Evolutionary conservation across 2,797 vertebrate genomes (phyloP).

Genomic region (Platyrinchus mystaceus): DNA sequence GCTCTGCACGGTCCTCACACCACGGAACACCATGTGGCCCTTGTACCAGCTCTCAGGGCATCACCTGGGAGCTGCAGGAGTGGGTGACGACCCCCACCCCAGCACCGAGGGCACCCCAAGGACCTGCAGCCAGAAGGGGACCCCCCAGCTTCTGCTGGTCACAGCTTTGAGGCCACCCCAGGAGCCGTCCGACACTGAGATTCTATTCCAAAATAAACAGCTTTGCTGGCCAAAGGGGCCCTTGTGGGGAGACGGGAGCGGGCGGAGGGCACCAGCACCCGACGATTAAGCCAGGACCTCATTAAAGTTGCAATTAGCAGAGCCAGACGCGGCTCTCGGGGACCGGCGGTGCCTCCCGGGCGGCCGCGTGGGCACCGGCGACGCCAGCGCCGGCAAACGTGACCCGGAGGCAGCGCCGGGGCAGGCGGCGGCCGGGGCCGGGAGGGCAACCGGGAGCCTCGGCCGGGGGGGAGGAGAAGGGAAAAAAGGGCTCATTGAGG

Average conservation of each 20-base stretch:
- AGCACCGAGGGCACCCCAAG: not conserved
- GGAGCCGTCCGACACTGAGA: not conserved
- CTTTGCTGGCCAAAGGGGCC: not conserved
- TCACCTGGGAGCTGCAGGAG: accelerated
- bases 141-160: not conserved
- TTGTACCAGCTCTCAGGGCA: not conserved
- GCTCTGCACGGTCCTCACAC: accelerated
- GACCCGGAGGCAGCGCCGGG: not conserved
- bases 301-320: slow-evolving; percentile 13
- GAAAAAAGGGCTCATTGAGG: slow-evolving; percentile 35
- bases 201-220: not conserved
- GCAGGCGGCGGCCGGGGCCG: not conserved
- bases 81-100: accelerated
- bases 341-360: not conserved
- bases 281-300: not conserved
- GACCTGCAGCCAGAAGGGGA: not conserved
- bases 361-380: not conserved
- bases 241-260: not conserved
- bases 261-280: not conserved
- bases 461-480: not conserved
- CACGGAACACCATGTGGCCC: accelerated
- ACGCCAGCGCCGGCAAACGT: not conserved
- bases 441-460: not conserved
- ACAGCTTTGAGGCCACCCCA: accelerated
- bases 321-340: not conserved